phyloP scores from a whole-genome alignment of 2,113 vertebrate species.

The Aix galericulata region DNA sequence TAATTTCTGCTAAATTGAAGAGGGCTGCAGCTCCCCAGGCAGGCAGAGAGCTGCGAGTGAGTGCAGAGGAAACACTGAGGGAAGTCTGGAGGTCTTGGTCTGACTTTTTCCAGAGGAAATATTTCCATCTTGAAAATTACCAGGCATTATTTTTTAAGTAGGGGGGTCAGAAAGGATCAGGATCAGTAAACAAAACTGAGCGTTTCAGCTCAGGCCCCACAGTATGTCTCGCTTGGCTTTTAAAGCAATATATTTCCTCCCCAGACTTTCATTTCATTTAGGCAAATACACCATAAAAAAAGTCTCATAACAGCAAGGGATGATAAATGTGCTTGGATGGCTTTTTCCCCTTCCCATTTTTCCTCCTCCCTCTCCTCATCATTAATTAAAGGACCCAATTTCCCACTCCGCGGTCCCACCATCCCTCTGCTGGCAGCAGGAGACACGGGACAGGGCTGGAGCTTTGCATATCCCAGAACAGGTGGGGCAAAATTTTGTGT shows the following conservation, averaged over 20 bases:
- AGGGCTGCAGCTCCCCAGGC: background rate
- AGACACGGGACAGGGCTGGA: rapidly evolving
- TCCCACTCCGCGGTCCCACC: background rate
- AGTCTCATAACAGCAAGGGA: background rate
- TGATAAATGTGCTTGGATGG: background rate
- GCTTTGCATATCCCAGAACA: background rate
- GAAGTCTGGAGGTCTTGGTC: background rate
- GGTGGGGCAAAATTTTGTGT: background rate
- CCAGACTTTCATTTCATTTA: background rate
- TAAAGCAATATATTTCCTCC: background rate
- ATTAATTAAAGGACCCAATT: background rate
- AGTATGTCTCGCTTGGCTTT: background rate
- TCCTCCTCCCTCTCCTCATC: background rate
- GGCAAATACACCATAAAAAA: background rate
- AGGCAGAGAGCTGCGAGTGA: background rate
- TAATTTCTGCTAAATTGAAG: background rate
- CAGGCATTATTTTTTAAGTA: background rate
- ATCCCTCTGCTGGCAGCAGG: background rate
- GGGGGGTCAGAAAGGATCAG: background rate
- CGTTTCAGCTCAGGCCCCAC: background rate
- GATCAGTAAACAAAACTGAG: background rate
- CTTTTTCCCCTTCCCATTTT: background rate
- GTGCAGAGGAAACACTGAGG: background rate
- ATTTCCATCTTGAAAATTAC: background rate
- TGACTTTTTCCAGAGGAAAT: background rate